These are phyloP conservation scores for Pseudois nayaur DNA, from an alignment of 2,113 vertebrate genomes.

Conservation along the genomic window DNA sequence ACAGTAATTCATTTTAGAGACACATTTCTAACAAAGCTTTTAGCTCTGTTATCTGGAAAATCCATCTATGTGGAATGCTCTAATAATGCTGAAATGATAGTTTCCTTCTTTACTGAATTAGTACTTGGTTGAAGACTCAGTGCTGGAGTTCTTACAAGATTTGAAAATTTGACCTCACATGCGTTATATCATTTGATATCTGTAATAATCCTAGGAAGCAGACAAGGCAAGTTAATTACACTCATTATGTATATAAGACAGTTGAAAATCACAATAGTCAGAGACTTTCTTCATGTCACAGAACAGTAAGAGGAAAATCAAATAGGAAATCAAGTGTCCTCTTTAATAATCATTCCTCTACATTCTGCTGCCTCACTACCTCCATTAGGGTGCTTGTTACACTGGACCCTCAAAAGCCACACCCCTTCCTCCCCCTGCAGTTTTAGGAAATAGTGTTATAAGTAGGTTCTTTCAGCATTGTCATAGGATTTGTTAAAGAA, in stretches of 20 bases:
- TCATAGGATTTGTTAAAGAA: background rate
- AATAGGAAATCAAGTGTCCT: background rate
- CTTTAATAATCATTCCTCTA: background rate
- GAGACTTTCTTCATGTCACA: background rate
- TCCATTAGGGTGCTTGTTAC: background rate
- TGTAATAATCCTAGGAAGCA: background rate
- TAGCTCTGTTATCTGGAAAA: background rate
- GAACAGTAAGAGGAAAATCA: background rate
- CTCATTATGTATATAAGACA: background rate
- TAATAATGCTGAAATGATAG: background rate
- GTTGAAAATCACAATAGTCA: background rate
- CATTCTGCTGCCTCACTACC: fast-evolving
- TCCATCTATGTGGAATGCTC: background rate
- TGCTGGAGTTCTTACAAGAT: background rate
- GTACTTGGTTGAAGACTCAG: background rate
- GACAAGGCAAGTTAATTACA: background rate
- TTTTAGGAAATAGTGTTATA: background rate
- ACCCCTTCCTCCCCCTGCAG: background rate
- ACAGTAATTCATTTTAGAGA: background rate
- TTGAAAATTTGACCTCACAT: background rate
- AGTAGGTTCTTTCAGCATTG: background rate
- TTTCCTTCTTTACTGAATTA: background rate
- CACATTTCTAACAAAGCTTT: background rate
- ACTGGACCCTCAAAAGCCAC: background rate
- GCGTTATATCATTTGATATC: background rate